These are phyloP conservation scores for Cairina moschata DNA, from an alignment of 2,113 vertebrate species.

Conservation along the genomic window DNA sequence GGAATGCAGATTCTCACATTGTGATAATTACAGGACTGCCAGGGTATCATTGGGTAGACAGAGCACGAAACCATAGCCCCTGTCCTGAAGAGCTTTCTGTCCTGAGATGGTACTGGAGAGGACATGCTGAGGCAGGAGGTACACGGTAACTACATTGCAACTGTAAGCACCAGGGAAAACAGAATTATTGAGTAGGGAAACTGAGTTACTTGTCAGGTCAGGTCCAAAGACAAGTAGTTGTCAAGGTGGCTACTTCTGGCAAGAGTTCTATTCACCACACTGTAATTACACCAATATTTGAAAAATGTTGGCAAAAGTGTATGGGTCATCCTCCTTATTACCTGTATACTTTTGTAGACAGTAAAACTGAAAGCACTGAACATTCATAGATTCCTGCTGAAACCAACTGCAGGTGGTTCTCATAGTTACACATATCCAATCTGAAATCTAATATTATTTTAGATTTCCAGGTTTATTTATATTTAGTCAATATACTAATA, in stretches of 20 bases:
- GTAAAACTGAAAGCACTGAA: background rate
- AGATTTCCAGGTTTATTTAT: slow-evolving; percentile 13
- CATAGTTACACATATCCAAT: background rate
- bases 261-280: background rate
- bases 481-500: no score
- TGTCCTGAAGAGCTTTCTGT: background rate
- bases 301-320: background rate
- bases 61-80: background rate
- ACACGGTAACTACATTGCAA: background rate
- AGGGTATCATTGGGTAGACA: background rate
- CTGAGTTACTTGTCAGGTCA: background rate
- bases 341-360: background rate
- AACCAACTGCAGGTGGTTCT: background rate
- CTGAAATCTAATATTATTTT: background rate
- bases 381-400: background rate
- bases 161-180: background rate
- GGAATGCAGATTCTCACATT: background rate
- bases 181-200: background rate
- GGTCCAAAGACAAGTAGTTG: background rate
- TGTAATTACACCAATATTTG: background rate
- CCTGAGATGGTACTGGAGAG: background rate
- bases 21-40: background rate
- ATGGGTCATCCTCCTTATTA: background rate
- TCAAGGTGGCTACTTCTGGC: background rate
- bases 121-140: background rate